phyloP scores from a whole-genome alignment of 2,888 invertebrate genomes.

The Ypsolopha sequella region DNA sequence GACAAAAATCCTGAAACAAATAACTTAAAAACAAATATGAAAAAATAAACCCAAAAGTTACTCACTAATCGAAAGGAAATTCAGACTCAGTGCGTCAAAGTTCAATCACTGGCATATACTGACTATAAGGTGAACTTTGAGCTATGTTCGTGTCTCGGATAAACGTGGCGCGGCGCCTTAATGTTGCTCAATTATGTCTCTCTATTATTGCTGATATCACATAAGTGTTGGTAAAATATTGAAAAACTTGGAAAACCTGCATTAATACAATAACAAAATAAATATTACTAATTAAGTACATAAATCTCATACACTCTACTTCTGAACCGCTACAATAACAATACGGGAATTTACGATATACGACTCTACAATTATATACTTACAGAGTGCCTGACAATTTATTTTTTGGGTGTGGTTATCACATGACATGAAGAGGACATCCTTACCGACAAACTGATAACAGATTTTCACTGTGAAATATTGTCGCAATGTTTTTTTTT shows the following conservation, averaged over 20 bases:
- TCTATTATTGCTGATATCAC: constrained; percentile 69
- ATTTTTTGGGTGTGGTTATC: background rate
- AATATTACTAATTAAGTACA: constrained; percentile 69
- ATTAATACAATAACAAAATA: constrained; percentile 58
- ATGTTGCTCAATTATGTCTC: constrained; percentile 48
- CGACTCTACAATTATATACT: background rate
- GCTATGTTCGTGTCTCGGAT: background rate
- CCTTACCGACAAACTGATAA: constrained; percentile 6
- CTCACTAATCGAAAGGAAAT: constrained; percentile 68
- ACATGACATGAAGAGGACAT: background rate
- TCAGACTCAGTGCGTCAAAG: constrained; percentile 52
- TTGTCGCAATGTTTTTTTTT: constrained; percentile 3
- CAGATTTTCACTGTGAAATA: constrained; percentile 12
- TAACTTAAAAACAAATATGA: constrained; percentile 69
- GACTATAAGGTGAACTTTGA: background rate
- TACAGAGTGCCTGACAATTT: background rate
- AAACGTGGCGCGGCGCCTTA: constrained; percentile 19
- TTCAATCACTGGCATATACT: constrained; percentile 39
- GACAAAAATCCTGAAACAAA: constrained; percentile 71
- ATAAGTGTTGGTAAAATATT: constrained; percentile 50
- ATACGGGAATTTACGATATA: constrained; percentile 1
- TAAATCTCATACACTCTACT: constrained; percentile 22
- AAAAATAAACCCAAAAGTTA: constrained; percentile 68
- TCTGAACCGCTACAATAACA: constrained; percentile 3
- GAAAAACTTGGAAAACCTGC: constrained; percentile 43